Conservation (phyloP, 1,140 invertebrate genomes). For the Plectrocnemia conspersa region DNA sequence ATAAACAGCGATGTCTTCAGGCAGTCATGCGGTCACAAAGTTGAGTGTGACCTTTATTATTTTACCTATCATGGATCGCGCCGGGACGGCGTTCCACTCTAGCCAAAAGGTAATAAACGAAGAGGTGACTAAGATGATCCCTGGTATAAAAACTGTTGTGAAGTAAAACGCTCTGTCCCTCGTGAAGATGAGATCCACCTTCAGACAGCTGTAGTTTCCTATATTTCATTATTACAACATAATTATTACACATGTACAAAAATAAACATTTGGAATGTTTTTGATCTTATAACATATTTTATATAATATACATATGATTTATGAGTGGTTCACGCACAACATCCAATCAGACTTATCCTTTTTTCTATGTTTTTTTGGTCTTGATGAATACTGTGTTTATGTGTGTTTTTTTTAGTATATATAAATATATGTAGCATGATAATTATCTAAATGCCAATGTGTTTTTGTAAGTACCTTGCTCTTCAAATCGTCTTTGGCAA, state of each 20-base stretch:
- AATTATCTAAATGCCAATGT: slow-evolving; percentile 9
- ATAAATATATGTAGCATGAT: slow-evolving; percentile 10
- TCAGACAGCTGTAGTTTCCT: slow-evolving; percentile 89
- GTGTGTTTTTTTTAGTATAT: neutral
- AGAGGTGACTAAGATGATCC: slow-evolving; percentile 84
- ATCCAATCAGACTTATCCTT: neutral
- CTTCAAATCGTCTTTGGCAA: slow-evolving; percentile 71
- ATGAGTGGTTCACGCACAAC: neutral
- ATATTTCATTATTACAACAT: slow-evolving; percentile 36
- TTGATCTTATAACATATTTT: too few relatives aligned
- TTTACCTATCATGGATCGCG: slow-evolving; percentile 81
- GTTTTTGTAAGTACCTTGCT: slow-evolving; percentile 58
- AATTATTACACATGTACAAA: too few relatives aligned
- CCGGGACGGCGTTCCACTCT: slow-evolving; percentile 88
- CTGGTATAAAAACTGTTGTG: slow-evolving; percentile 87
- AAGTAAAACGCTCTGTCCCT: slow-evolving; percentile 83
- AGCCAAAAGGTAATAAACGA: slow-evolving; percentile 91
- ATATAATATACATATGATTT: too few relatives aligned
- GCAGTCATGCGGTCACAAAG: slow-evolving; percentile 5
- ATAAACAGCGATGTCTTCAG: slow-evolving; percentile 13
- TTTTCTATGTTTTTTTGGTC: slow-evolving; percentile 8
- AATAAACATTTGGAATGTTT: too few relatives aligned
- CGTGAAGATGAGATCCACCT: slow-evolving; percentile 76
- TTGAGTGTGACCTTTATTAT: slow-evolving; percentile 32
- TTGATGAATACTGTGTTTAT: slow-evolving; percentile 19